These are phyloP conservation scores for Hiodon alosoides DNA, from an alignment of 2,113 vertebrate species.

Conservation along the genomic window DNA sequence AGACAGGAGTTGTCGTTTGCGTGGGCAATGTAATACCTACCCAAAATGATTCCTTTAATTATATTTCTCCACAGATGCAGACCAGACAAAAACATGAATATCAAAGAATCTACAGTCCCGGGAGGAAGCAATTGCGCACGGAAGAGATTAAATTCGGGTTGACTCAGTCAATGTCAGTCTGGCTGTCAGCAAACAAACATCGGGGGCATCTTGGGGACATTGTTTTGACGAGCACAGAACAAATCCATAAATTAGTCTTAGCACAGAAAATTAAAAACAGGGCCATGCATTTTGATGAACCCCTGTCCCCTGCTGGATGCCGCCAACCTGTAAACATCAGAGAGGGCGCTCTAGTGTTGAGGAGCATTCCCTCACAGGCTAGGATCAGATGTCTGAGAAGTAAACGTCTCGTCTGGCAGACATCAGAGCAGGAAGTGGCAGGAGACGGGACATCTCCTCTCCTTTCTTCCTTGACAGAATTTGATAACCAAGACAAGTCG, in stretches of 20 bases:
- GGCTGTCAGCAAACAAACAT: background rate
- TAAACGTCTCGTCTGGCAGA: background rate
- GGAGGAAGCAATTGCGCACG: background rate
- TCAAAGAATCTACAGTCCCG: background rate
- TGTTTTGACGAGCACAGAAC: background rate
- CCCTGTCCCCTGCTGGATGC: background rate
- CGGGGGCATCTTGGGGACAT: background rate
- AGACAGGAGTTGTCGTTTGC: conserved; percentile 18
- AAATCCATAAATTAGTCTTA: conserved; percentile 1
- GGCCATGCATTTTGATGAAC: background rate
- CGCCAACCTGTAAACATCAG: background rate
- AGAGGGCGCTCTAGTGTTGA: background rate
- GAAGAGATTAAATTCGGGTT: conserved; percentile 12
- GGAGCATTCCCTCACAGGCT: background rate
- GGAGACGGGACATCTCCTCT: conserved; percentile 35
- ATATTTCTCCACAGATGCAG: conserved; percentile 5
- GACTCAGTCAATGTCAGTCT: background rate
- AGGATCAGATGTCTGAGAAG: background rate
- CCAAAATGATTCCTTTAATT: conserved; percentile 27
- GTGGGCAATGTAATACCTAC: conserved; percentile 23
- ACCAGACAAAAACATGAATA: conserved; percentile 3
- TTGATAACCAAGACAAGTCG: conserved; percentile 49
- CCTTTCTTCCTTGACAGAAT: conserved; percentile 35
- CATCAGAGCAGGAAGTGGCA: conserved; percentile 9
- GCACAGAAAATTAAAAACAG: background rate